phyloP scores from a whole-genome alignment of 2,888 invertebrate genomes.

The Trichogramma evanescens region DNA sequence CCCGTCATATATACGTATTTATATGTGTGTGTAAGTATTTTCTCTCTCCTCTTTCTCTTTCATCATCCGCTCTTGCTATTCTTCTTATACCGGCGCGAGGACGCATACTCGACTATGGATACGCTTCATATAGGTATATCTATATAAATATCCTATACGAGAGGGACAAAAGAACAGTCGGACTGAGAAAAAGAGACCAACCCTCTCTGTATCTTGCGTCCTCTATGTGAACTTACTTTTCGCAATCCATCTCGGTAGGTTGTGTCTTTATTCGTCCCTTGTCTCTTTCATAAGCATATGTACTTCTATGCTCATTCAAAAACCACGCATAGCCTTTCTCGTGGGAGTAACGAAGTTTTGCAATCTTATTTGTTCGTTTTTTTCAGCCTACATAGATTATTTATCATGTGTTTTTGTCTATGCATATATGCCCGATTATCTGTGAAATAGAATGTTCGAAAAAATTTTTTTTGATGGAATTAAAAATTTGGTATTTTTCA shows the following conservation, averaged over 20 bases:
- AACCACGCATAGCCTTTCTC: too few relatives aligned
- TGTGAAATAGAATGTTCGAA: too few relatives aligned
- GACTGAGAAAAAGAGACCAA: slow-evolving; percentile 9
- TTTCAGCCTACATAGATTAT: too few relatives aligned
- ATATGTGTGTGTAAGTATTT: neutral
- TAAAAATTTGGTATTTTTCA: too few relatives aligned
- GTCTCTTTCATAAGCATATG: slow-evolving; percentile 17
- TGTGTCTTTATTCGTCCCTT: slow-evolving; percentile 20
- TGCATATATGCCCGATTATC: too few relatives aligned
- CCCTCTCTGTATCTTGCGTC: slow-evolving; percentile 21
- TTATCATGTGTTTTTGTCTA: too few relatives aligned
- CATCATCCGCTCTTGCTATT: slow-evolving; percentile 24
- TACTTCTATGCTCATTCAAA: slow-evolving; percentile 18
- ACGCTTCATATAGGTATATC: too few relatives aligned
- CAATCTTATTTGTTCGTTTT: too few relatives aligned
- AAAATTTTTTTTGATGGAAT: too few relatives aligned
- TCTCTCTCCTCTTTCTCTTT: slow-evolving; percentile 18
- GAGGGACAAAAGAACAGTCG: too few relatives aligned
- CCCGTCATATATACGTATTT: neutral
- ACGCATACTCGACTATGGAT: slow-evolving; percentile 3
- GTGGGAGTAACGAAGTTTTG: too few relatives aligned
- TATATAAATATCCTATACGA: too few relatives aligned
- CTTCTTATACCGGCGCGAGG: slow-evolving; percentile 17
- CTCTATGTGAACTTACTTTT: slow-evolving; percentile 15
- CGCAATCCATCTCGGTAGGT: slow-evolving; percentile 7